Conservation (phyloP, 2,888 invertebrate species). For the Pseudoips prasinana region DNA sequence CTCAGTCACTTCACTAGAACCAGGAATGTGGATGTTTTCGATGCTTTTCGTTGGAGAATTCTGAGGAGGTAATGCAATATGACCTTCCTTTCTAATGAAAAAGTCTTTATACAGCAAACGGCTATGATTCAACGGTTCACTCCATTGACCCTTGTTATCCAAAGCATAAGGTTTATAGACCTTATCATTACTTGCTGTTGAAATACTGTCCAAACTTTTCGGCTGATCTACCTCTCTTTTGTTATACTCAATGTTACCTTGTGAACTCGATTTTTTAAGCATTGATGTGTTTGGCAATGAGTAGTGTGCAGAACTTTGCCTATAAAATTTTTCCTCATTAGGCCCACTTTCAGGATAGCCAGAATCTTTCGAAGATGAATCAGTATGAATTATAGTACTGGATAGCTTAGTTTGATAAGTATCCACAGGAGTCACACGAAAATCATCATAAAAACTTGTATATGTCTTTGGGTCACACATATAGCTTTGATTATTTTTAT, state of each 20-base stretch:
- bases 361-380: constrained; percentile 72
- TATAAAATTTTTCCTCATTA: constrained; percentile 58
- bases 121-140: constrained; percentile 68
- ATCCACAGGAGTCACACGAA: constrained; percentile 44
- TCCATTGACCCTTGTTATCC: constrained; percentile 51
- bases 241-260: constrained; percentile 35
- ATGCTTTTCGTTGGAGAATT: constrained; percentile 60
- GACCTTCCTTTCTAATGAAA: constrained; percentile 68
- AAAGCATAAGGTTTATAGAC: constrained; percentile 46
- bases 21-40: constrained; percentile 34
- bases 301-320: constrained; percentile 39
- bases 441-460: constrained; percentile 65
- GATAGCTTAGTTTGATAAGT: constrained; percentile 52
- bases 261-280: constrained; percentile 46
- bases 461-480: constrained; percentile 58
- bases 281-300: constrained; percentile 57
- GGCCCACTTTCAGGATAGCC: constrained; percentile 66
- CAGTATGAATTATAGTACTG: constrained; percentile 59
- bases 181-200: constrained; percentile 52
- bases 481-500: constrained; percentile 38
- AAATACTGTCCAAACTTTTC: constrained; percentile 62
- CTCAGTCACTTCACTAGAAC: constrained; percentile 35
- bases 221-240: constrained; percentile 42
- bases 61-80: constrained; percentile 60
- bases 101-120: constrained; percentile 74